Evolutionary conservation across 1,140 invertebrate genomes (phyloP).

Genomic region (Lordiphosa clarofinis): DNA sequence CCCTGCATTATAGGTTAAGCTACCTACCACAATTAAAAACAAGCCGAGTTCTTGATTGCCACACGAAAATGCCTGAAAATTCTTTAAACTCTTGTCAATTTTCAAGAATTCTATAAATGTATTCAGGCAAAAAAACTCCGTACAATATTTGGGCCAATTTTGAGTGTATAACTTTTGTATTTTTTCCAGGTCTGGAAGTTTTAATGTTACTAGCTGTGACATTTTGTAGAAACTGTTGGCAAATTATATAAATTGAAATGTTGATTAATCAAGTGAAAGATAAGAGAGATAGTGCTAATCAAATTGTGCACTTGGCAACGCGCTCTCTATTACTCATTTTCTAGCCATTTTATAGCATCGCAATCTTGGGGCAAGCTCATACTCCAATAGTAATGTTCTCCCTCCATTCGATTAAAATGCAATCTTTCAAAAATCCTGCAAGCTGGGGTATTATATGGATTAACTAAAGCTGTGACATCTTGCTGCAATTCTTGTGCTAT

Average conservation of each 20-base stretch:
- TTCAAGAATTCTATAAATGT: slow-evolving; percentile 31
- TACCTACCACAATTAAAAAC: slow-evolving; percentile 65
- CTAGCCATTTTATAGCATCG: slow-evolving; percentile 10
- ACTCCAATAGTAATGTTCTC: slow-evolving; percentile 54
- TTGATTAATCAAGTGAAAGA: too few species aligned
- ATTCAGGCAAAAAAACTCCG: slow-evolving; percentile 39
- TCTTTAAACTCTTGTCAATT: slow-evolving; percentile 2
- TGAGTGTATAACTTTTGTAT: slow-evolving; percentile 17
- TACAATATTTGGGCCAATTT: slow-evolving; percentile 39
- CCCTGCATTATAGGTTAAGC: too few species aligned
- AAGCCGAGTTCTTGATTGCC: slow-evolving; percentile 45
- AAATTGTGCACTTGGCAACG: not conserved
- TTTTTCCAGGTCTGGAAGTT: slow-evolving; percentile 14
- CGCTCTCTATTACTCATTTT: too few species aligned
- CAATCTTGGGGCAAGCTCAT: slow-evolving; percentile 28
- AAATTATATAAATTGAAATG: too few species aligned
- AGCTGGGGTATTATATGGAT: slow-evolving; percentile 39
- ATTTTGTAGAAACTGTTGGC: slow-evolving; percentile 16
- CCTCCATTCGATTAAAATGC: slow-evolving; percentile 22
- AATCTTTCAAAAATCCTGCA: slow-evolving; percentile 49
- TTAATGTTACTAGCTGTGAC: slow-evolving; percentile 21
- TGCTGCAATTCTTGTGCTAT: slow-evolving; percentile 37
- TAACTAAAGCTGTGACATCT: slow-evolving; percentile 54
- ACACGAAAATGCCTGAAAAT: slow-evolving; percentile 36
- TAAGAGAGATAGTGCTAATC: not conserved